Conservation (phyloP, 2,113 vertebrate species). For the Agelaius tricolor region DNA sequence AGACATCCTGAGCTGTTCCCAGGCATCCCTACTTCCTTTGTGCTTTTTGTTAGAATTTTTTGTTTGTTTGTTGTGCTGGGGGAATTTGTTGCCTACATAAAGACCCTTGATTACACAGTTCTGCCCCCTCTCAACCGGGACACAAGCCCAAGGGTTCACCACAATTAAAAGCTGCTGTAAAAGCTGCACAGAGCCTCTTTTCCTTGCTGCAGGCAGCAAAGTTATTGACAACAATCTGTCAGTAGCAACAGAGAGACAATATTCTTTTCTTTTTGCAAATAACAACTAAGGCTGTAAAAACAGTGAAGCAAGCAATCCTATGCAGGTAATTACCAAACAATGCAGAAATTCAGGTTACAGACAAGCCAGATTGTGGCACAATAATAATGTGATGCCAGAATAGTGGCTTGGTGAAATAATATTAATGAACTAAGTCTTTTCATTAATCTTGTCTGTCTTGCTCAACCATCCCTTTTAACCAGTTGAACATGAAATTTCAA, state of each 20-base stretch:
- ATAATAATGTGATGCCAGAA: not conserved
- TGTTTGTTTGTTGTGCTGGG: not conserved
- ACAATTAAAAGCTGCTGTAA: slow-evolving; percentile 14
- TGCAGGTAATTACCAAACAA: not conserved
- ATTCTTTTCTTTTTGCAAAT: not conserved
- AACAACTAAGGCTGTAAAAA: not conserved
- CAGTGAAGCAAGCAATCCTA: not conserved
- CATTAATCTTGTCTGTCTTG: not conserved
- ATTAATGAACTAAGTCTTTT: not conserved
- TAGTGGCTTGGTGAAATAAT: not conserved
- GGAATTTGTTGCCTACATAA: not conserved
- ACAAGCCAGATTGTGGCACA: not conserved
- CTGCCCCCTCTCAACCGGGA: not conserved
- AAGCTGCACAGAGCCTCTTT: not conserved
- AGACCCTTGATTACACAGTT: not conserved
- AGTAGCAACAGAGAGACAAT: not conserved
- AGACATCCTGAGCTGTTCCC: not conserved
- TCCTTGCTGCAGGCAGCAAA: not conserved
- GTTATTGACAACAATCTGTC: not conserved
- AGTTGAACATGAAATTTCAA: not conserved
- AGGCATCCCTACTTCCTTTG: not conserved
- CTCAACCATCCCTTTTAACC: not conserved
- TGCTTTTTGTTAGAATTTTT: not conserved
- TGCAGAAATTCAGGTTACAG: slow-evolving; percentile 16
- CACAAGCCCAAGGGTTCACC: not conserved